Percentiles rank a stretch among this genome's conserved stretches.
These are phyloP conservation scores for Plumapathes pennacea DNA, from an alignment of 92 coral and sea anemone species.

Conservation along the genomic window DNA sequence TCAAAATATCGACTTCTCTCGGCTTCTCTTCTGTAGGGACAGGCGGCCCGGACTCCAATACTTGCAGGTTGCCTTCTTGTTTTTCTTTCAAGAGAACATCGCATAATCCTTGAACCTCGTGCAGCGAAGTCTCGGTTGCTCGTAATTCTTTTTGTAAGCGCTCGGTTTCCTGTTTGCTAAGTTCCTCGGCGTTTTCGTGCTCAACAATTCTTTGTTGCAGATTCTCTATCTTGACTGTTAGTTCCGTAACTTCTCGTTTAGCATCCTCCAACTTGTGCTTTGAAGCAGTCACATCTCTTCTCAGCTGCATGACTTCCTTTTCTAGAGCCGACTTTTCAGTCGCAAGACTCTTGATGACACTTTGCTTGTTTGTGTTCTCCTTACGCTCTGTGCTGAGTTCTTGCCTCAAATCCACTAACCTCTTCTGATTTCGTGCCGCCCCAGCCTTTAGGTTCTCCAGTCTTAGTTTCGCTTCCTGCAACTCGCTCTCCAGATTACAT, in stretches of 20 bases:
- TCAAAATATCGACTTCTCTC: too few species aligned
- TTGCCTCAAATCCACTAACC: slow-evolving; percentile 43
- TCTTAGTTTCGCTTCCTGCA: slow-evolving; percentile 64
- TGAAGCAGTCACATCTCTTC: slow-evolving; percentile 38
- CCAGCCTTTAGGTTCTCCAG: slow-evolving; percentile 49
- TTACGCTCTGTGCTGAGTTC: slow-evolving; percentile 34
- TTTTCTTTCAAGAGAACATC: slow-evolving; percentile 60
- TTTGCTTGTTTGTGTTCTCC: slow-evolving; percentile 51
- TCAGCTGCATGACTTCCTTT: slow-evolving; percentile 48
- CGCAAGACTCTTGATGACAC: slow-evolving; percentile 50
- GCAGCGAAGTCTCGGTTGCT: slow-evolving; percentile 48
- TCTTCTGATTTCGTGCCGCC: slow-evolving; percentile 35
- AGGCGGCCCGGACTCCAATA: slow-evolving; percentile 41
- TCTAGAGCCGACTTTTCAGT: slow-evolving; percentile 50
- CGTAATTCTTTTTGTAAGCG: slow-evolving; percentile 41
- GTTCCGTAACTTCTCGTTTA: slow-evolving; percentile 42
- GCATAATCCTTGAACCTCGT: slow-evolving; percentile 46
- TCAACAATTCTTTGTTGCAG: slow-evolving; percentile 44
- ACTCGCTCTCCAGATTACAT: slow-evolving; percentile 53
- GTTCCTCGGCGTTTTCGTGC: slow-evolving; percentile 25
- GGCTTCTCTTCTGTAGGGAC: slow-evolving; percentile 35
- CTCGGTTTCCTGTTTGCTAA: slow-evolving; percentile 46
- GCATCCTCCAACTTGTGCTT: slow-evolving; percentile 37
- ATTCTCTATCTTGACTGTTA: slow-evolving; percentile 38
- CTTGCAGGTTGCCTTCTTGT: slow-evolving; percentile 36